Evolutionary conservation across 2,113 vertebrate species (phyloP).

Genomic region (Paramormyrops kingsleyae): DNA sequence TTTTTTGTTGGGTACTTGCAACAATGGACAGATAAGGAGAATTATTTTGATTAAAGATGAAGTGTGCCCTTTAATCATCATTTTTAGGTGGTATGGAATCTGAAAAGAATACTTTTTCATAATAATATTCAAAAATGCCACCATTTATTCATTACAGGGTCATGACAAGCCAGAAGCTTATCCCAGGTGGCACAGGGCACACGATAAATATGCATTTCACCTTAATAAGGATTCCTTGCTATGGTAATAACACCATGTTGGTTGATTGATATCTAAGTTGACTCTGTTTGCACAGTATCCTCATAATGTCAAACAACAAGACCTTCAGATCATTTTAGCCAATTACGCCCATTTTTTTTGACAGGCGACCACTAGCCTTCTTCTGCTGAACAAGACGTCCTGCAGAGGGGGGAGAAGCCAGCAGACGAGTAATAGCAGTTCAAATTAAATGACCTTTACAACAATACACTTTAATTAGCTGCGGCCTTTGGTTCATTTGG

Average conservation of each 20-base stretch:
- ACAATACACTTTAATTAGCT: slow-evolving; percentile 9
- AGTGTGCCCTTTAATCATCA: not conserved
- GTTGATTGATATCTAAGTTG: slow-evolving; percentile 7
- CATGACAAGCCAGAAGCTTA: not conserved
- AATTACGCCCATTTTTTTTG: slow-evolving; percentile 17
- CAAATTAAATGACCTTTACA: slow-evolving; percentile 23
- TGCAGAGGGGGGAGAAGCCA: not conserved
- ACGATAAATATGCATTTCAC: not conserved
- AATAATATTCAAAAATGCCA: not conserved
- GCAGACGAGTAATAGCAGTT: not conserved
- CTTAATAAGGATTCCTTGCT: not conserved
- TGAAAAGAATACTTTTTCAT: not conserved
- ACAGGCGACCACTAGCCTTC: not conserved
- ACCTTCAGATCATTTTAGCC: slow-evolving; percentile 5
- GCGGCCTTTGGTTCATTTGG: not conserved
- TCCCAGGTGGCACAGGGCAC: not conserved
- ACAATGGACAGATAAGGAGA: not conserved
- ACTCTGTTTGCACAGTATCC: not conserved
- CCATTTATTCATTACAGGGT: not conserved
- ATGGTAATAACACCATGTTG: not conserved
- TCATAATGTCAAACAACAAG: not conserved
- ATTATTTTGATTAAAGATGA: not conserved
- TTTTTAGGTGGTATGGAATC: not conserved
- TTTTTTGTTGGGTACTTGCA: not conserved
- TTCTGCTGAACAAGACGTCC: not conserved